Percentiles rank a stretch among this genome's conserved stretches.
These are phyloP conservation scores for Sialia sialis DNA, from an alignment of 2,113 vertebrate genomes.

Conservation along the genomic window DNA sequence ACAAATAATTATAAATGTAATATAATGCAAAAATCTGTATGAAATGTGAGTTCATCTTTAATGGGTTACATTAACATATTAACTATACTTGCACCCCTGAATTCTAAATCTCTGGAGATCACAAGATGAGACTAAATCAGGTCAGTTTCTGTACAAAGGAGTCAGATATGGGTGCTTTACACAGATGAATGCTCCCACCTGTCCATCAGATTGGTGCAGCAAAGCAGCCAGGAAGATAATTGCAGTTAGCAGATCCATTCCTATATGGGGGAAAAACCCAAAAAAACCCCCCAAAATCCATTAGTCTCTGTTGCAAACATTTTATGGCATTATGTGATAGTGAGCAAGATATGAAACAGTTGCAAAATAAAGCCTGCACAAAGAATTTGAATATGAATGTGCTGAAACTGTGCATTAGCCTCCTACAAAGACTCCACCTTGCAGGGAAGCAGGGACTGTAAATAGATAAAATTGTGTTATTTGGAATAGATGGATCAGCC, in stretches of 20 bases:
- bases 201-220: neutral
- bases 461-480: neutral
- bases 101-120: neutral
- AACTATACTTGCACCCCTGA: neutral
- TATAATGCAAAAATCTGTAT: neutral
- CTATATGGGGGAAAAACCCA: neutral
- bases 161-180: neutral
- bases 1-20: neutral
- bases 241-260: neutral
- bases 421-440: neutral
- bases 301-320: neutral
- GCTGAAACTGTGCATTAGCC: neutral
- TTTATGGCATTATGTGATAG: neutral
- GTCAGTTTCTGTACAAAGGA: neutral
- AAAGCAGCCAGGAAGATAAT: neutral
- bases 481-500: neutral
- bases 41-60: neutral
- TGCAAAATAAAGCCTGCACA: neutral
- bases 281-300: fast-evolving
- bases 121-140: neutral
- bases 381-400: neutral
- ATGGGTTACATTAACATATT: neutral
- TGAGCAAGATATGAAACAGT: neutral
- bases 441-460: neutral
- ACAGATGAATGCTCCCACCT: neutral